Evolutionary conservation across 1,140 invertebrate genomes (phyloP), one percentile per base, ranked within the genome.

Genomic region (Adoxophyes honmai): DNA sequence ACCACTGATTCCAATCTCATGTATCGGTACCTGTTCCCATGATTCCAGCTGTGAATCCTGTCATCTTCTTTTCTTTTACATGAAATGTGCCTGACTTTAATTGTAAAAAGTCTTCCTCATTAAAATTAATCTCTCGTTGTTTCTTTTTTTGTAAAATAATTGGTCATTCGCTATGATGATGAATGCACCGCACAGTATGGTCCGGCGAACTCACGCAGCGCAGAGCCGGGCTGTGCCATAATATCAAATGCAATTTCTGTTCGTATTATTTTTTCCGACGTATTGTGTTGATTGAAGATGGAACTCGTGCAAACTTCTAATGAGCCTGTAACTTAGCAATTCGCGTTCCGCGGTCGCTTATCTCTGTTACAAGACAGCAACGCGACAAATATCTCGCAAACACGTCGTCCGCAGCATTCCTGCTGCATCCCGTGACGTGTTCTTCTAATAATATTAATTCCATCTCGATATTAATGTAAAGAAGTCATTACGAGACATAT

Each of bases 361-460:
- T 18, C 21, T 28, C 2, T 48, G 42, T 48, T 21, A 48, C 42
- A 48, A 48, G 16, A 18, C 11, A 5, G 42, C 4, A n/a, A 18
- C 16, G 18, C 42, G 42, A 11, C 42, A 28, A 21, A 18, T 33
- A 48, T 21, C 16, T 18, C 5, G 16, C 42, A n/a, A 13, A 48
- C 16, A 21, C 42, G 21, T 21, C 42, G 21, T 21, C 16, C 18
- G 18, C n/a, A 18, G 7, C 42, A 48, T 48, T 48, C 42, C 21
- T 5, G 36, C 8, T 7, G 42, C 42, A 44, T 44, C 39, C 39
- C 38, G 15, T 39, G 13, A 6, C n/a, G n/a, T n/a, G 13, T 44
- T 44, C 42, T 48, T 48, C 42, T 48, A 48, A 48, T n/a, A 16
- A 44, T 48, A 48, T 48, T 48, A 38, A 48, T 48, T 28, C 16